Percentiles rank a stretch among this genome's conserved stretches.
These are phyloP conservation scores for Umimayanthus chanpuru DNA, from an alignment of 92 coral and sea anemone species.

Conservation along the genomic window DNA sequence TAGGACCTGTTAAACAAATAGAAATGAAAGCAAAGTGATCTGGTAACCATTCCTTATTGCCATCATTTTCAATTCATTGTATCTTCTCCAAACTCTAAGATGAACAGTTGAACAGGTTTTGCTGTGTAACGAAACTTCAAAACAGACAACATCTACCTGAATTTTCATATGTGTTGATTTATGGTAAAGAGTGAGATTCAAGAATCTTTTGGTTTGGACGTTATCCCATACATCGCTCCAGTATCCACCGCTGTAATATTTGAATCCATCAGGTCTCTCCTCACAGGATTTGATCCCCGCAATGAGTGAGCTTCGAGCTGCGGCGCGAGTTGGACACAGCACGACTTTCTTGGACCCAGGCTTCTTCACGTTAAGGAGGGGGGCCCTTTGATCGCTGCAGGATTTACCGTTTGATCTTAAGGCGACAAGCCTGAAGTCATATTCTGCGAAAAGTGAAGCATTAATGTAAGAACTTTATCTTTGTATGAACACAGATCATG, in stretches of 20 bases:
- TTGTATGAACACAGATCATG: not conserved
- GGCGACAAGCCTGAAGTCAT: constrained; percentile 20
- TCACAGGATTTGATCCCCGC: not conserved
- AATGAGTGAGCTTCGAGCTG: not conserved
- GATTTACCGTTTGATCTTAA: constrained; percentile 1
- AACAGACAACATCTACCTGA: not conserved
- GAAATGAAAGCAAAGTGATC: too few species aligned
- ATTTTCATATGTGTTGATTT: not conserved
- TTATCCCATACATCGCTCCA: constrained; percentile 20
- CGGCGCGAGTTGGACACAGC: not conserved
- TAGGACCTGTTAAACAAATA: too few species aligned
- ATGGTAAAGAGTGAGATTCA: not conserved
- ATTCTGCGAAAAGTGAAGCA: not conserved
- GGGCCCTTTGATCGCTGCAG: constrained; percentile 7
- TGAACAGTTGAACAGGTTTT: too few species aligned
- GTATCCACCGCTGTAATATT: constrained; percentile 9
- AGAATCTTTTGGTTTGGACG: not conserved
- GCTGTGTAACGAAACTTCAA: not conserved
- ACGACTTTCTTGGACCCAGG: not conserved
- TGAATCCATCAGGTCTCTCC: not conserved
- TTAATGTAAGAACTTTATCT: not conserved
- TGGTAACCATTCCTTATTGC: too few species aligned
- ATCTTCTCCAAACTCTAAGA: too few species aligned
- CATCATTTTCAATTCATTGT: too few species aligned
- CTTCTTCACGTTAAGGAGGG: not conserved